Percentiles rank a stretch among this genome's conserved stretches.
phyloP scores from a whole-genome alignment of 2,888 invertebrate genomes.

The Patella ulyssiponensis region DNA sequence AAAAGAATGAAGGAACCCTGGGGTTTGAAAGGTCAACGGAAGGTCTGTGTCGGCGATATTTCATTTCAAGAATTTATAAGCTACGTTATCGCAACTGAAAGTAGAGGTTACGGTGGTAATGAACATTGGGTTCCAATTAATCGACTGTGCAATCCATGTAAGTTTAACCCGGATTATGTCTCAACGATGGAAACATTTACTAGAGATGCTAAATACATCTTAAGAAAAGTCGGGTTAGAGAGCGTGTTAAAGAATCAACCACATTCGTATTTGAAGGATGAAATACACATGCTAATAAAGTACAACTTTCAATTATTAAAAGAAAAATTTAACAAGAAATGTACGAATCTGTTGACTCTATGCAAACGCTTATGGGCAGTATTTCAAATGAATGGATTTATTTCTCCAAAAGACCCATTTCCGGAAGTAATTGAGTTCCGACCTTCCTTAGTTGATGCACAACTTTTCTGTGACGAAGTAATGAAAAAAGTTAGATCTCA shows the following conservation, averaged over 20 bases:
- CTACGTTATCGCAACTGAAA: neutral
- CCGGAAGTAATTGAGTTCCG: conserved; percentile 5
- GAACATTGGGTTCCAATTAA: conserved; percentile 24
- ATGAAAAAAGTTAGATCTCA: neutral
- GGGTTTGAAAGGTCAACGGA: too few species aligned
- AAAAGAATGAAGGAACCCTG: neutral
- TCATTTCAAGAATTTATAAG: conserved; percentile 8
- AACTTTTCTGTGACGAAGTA: neutral
- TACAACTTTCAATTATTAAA: conserved; percentile 16
- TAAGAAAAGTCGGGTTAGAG: neutral
- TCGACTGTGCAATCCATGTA: conserved; percentile 24
- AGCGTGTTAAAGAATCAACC: neutral
- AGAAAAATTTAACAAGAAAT: neutral
- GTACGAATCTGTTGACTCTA: neutral
- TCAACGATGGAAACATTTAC: conserved; percentile 24
- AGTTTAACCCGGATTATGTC: conserved; percentile 12
- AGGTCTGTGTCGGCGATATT: neutral
- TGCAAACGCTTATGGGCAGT: conserved; percentile 17
- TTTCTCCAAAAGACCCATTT: conserved; percentile 12
- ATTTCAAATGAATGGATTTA: conserved; percentile 14
- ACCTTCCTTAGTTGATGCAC: neutral
- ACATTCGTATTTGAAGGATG: neutral
- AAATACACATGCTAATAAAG: conserved; percentile 19
- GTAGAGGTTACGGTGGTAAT: neutral
- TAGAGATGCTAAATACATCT: conserved; percentile 11